Evolutionary conservation across 2,888 invertebrate species (phyloP), one percentile per base, ranked within the genome.

Genomic region (Polyommatus iphigenia): DNA sequence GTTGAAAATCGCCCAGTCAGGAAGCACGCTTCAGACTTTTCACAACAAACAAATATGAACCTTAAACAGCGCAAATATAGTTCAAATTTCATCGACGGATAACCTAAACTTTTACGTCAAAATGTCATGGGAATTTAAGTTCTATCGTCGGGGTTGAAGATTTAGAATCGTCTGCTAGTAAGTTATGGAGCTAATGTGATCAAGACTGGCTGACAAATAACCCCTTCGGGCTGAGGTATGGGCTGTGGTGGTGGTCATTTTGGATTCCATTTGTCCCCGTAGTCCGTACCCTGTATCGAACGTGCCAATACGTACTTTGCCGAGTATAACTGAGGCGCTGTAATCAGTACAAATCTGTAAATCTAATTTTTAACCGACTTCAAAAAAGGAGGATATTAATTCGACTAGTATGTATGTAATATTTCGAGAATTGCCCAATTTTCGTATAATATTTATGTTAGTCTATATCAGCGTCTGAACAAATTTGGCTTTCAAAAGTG

Each of bases 1-100:
- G 78, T 77, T 80, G 76, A 76, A 79, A 80, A 79, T 79, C 80
- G 80, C 32, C 79, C 79, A 80, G 78, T 79, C 80, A 79, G 29
- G 15, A 67, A 15, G 18, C 67, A 67, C 15, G 5, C 67, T 67
- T 67, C 24, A 67, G 29, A 29, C 67, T 24, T 62, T 62, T 29
- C 67, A 32, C 29, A 18, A 67, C 15, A 67, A 29, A 1, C 29
- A 18, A 67, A 67, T 7, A 32, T 18, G 13, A 67, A 32, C 67
- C 67, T 29, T 67, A 32, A 4, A 29, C 13, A 5, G 0, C 0
- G 29, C 0, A n/a, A 4, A 29, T 6, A 67, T 7, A 29, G 67
- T 32, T 15, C 29, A 29, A 67, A 29, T 67, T 18, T 6, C 2
- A 2, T 67, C 15, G 29, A 29, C 13, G 18, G 24, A 15, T 5